Conservation (phyloP, 2,797 vertebrate species). For the Mastacembelus armatus region DNA sequence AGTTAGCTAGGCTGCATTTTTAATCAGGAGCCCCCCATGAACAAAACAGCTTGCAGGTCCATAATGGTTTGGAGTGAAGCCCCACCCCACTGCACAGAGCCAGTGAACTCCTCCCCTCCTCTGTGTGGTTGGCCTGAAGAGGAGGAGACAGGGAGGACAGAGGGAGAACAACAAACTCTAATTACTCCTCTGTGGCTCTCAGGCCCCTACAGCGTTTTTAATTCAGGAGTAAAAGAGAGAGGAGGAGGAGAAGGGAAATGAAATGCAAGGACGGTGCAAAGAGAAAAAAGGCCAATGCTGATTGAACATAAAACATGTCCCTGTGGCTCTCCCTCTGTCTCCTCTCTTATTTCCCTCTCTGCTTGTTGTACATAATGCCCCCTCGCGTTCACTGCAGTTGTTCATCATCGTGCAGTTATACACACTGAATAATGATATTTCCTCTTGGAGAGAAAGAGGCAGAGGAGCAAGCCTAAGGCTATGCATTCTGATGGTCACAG, state of each 20-base stretch:
- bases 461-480: constrained; percentile 64
- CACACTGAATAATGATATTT: constrained; percentile 73
- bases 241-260: constrained; percentile 14
- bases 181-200: constrained; percentile 75
- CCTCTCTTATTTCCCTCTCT: constrained; percentile 41
- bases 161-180: constrained; percentile 65
- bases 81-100: constrained; percentile 62
- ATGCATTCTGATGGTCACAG: constrained; percentile 72
- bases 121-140: constrained; percentile 46
- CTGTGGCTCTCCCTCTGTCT: constrained; percentile 51
- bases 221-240: constrained; percentile 22
- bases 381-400: constrained; percentile 54
- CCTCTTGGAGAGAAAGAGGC: constrained; percentile 53
- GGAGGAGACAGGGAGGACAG: constrained; percentile 47
- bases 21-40: constrained; percentile 71
- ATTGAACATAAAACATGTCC: constrained; percentile 69
- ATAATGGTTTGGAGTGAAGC: constrained; percentile 60
- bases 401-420: constrained; percentile 69
- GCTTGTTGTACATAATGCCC: constrained; percentile 60
- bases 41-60: constrained; percentile 79
- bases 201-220: constrained; percentile 48
- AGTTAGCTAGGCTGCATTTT: constrained; percentile 68
- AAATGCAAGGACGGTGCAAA: constrained; percentile 18
- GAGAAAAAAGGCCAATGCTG: constrained; percentile 28
- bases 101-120: constrained; percentile 55